Base-by-base conservation (phyloP, 1,140 invertebrate genomes). In the Schmidtea mediterranea region DNA sequence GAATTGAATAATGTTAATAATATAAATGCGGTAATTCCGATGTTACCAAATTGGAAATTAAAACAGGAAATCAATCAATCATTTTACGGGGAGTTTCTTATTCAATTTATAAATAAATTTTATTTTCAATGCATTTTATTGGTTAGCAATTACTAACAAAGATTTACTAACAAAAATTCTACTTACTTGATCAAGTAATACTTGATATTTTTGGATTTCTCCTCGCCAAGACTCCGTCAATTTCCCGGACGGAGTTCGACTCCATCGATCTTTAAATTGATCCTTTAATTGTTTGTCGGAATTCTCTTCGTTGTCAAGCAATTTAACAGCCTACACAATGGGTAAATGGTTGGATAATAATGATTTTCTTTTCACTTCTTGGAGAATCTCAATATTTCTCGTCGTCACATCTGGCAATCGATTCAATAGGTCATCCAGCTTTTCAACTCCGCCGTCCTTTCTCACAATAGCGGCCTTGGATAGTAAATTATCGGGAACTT, bases 351-450 rank as follows among this genome's bases (percentile, higher is more conserved):
- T 46, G 6, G 19, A 8, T 41, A 41, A 32, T 49, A 41, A 40
- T 18, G 6, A 15, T 43, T 26, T 46, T 19, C 9, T 3, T 49
- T 51, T 49, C 57, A 81, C 79, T 72, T 95, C 89, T 61, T 87
- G 77, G 0, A 98, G 70, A 53, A 98, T 90, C 65, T 97, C 89
- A 50, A 76, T 76, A 66, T 97, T 97, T 50, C 89, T 71, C 60
- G 78, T 76, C 32, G 94, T 70, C 37, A 89, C 68, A 52, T 82
- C 78, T 0, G 89, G 90, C 39, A 97, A 68, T 59, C 95, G 84
- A 71, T 61, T 75, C 48, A 78, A 72, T 54, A 74, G 58, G 26
- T 58, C 58, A 45, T 73, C 63, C 1, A 78, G 49, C 40, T 58
- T 55, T 8, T 59, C 52, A 18, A 72, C 51, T 26, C 59, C 73